A percentile compares a stretch with the other conserved stretches of the same genome.
Conservation (phyloP, 2,113 vertebrate species). For the Marmota flaviventris region DNA sequence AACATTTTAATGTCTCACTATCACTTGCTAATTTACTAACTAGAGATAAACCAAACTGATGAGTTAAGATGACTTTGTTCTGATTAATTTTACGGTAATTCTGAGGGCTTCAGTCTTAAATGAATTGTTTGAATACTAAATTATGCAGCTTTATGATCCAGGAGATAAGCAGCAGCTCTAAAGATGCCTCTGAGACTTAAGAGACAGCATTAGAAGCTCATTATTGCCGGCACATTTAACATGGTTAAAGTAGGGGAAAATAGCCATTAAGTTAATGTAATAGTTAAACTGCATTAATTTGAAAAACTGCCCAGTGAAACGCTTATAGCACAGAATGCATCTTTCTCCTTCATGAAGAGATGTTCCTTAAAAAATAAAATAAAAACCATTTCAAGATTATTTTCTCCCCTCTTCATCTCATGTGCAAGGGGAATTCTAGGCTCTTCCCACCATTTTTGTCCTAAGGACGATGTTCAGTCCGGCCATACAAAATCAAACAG, state of each 20-base stretch:
- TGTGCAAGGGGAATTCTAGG: neutral
- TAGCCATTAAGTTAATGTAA: conserved; percentile 93
- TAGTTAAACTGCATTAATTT: conserved; percentile 92
- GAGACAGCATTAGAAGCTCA: conserved; percentile 90
- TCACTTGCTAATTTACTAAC: conserved; percentile 80
- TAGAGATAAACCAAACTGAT: conserved; percentile 76
- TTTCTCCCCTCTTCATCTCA: neutral
- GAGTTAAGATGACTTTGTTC: conserved; percentile 83
- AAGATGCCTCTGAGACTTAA: conserved; percentile 91
- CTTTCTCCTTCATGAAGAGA: neutral
- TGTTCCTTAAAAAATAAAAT: conserved; percentile 72
- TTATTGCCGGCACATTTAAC: conserved; percentile 92
- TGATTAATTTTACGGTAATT: conserved; percentile 89
- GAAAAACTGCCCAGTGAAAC: conserved; percentile 87
- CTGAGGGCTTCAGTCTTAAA: conserved; percentile 88
- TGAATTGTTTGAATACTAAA: conserved; percentile 93
- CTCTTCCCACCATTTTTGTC: neutral
- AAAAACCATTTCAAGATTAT: conserved; percentile 55
- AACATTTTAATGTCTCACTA: conserved; percentile 72
- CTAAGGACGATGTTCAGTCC: neutral
- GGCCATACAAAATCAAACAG: rapidly evolving
- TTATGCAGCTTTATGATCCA: conserved; percentile 93
- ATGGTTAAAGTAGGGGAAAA: conserved; percentile 91
- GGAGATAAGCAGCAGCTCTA: conserved; percentile 90
- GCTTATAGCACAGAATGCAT: conserved; percentile 70